Evolutionary conservation across 2,888 invertebrate genomes (phyloP).

Genomic region (Bhutanitis thaidina): DNA sequence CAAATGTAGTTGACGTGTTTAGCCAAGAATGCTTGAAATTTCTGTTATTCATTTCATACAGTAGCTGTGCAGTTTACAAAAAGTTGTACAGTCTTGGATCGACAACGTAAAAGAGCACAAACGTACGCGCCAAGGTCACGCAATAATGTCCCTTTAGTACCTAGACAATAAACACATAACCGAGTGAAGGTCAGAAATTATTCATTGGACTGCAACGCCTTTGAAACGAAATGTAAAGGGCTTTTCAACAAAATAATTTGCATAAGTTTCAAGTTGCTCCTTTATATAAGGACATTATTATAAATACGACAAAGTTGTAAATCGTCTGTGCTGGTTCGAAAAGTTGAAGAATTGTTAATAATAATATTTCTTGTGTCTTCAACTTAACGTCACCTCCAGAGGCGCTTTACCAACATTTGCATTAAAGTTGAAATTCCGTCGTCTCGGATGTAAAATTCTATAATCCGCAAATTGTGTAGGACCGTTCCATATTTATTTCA

Average conservation of each 20-base stretch:
- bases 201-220: conserved; percentile 8
- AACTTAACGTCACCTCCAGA: conserved; percentile 22
- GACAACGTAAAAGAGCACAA: background rate
- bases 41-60: conserved; percentile 15
- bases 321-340: background rate
- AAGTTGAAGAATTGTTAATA: conserved; percentile 2
- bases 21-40: conserved; percentile 5
- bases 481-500: background rate
- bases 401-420: conserved; percentile 26
- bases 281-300: background rate
- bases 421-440: conserved; percentile 30
- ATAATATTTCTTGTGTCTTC: conserved; percentile 21
- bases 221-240: conserved; percentile 21
- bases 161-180: background rate
- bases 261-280: conserved; percentile 13
- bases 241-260: conserved; percentile 25
- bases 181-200: background rate
- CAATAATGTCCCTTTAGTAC: background rate
- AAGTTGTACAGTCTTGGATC: background rate
- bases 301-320: background rate
- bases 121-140: background rate
- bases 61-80: conserved; percentile 19
- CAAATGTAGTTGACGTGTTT: conserved; percentile 5
- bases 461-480: conserved; percentile 28
- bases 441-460: conserved; percentile 25